Evolutionary conservation across 2,113 vertebrate genomes (phyloP).

Genomic region (Ictalurus furcatus): DNA sequence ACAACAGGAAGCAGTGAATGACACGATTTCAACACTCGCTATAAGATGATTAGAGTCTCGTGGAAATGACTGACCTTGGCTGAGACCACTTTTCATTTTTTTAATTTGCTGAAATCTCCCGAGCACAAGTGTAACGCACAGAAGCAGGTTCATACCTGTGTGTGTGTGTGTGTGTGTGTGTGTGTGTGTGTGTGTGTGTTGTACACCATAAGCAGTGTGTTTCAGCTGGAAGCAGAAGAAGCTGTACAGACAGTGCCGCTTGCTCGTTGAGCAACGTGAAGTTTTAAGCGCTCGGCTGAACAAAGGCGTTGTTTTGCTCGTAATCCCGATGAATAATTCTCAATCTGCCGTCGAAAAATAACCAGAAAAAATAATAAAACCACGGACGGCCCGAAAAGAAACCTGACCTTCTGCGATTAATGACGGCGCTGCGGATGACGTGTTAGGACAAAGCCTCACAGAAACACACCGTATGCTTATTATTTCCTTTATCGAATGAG

Average conservation of each 20-base stretch:
- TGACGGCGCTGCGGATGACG: neutral
- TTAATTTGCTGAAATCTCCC: neutral
- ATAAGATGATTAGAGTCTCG: conserved; percentile 32
- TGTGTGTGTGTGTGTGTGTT: conserved; percentile 11
- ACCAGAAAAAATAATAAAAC: neutral
- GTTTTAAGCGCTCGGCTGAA: conserved; percentile 27
- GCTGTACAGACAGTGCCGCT: neutral
- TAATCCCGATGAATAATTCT: conserved; percentile 49
- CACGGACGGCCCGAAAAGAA: neutral
- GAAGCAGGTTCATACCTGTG: neutral
- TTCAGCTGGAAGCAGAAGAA: conserved; percentile 27
- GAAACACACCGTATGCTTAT: conserved; percentile 47
- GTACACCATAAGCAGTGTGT: neutral
- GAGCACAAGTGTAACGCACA: neutral
- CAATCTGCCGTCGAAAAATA: conserved; percentile 37
- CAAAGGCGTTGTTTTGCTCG: conserved; percentile 50
- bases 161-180: conserved; percentile 18
- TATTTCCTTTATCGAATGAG: conserved; percentile 21
- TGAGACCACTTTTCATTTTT: conserved; percentile 4
- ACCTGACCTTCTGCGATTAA: conserved; percentile 52
- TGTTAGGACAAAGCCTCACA: conserved; percentile 50
- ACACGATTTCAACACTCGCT: conserved; percentile 12
- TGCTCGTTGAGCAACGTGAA: neutral
- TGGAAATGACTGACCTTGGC: conserved; percentile 34
- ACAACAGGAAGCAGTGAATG: conserved; percentile 22